Conservation (phyloP, 2,113 vertebrate species). For the Muntiacus reevesi region DNA sequence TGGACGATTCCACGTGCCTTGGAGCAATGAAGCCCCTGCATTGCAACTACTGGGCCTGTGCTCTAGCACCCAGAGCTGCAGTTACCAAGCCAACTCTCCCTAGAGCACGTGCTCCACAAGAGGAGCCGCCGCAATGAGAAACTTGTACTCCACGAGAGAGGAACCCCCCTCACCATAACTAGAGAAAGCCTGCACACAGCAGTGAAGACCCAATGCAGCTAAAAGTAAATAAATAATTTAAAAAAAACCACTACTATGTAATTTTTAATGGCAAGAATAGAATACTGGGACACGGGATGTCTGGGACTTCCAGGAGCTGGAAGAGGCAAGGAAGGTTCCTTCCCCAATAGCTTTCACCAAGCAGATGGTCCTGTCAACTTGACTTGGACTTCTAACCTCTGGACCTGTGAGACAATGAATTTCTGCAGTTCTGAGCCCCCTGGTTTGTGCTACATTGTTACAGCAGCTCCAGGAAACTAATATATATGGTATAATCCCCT, state of each 20-base stretch:
- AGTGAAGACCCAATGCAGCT: neutral
- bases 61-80: neutral
- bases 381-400: neutral
- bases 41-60: neutral
- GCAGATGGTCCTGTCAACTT: neutral
- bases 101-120: neutral
- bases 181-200: neutral
- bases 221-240: neutral
- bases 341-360: neutral
- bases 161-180: neutral
- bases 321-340: neutral
- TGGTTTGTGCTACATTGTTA: neutral
- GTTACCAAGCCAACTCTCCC: neutral
- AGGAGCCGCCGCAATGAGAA: neutral
- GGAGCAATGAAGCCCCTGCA: neutral
- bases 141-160: neutral
- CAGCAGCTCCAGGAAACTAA: neutral
- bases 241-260: neutral
- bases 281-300: neutral
- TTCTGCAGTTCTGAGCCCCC: neutral
- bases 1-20: neutral
- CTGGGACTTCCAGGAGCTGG: neutral
- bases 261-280: neutral
- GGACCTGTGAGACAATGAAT: neutral
- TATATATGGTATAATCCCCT: neutral